Conservation (phyloP, 2,797 vertebrate species). For the Chanos chanos region DNA sequence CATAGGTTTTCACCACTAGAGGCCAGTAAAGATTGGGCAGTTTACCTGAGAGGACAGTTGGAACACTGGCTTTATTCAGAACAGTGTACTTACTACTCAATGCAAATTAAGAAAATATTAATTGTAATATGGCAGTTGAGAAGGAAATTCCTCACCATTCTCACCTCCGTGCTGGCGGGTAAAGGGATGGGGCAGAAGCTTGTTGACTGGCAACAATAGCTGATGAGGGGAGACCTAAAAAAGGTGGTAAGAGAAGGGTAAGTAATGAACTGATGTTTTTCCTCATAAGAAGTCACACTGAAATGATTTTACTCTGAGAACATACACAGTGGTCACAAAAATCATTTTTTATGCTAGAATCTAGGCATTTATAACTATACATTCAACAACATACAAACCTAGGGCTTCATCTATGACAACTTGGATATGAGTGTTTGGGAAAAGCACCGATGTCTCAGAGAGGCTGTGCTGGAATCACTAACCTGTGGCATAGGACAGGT, state of each 20-base stretch:
- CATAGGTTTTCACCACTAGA: slow-evolving; percentile 58
- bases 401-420: no score
- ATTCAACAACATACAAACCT: no score
- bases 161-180: slow-evolving; percentile 92
- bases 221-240: slow-evolving; percentile 85
- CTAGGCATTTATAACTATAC: no score
- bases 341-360: no score
- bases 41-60: neutral
- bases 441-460: no score
- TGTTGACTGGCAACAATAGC: slow-evolving; percentile 95
- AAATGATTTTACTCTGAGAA: no score
- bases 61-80: neutral
- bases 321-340: no score
- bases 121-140: slow-evolving; percentile 17
- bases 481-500: slow-evolving; percentile 96
- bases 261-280: neutral
- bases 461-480: slow-evolving; percentile 46
- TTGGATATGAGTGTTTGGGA: no score
- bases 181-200: slow-evolving; percentile 80
- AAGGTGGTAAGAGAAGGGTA: slow-evolving; percentile 46
- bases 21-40: slow-evolving; percentile 39
- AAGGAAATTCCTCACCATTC: slow-evolving; percentile 77
- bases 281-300: neutral
- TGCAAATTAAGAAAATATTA: neutral
- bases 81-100: neutral